Percentiles rank a stretch among this genome's conserved stretches.
phyloP scores from a whole-genome alignment of 2,888 invertebrate species.

The Brenthis daphne region DNA sequence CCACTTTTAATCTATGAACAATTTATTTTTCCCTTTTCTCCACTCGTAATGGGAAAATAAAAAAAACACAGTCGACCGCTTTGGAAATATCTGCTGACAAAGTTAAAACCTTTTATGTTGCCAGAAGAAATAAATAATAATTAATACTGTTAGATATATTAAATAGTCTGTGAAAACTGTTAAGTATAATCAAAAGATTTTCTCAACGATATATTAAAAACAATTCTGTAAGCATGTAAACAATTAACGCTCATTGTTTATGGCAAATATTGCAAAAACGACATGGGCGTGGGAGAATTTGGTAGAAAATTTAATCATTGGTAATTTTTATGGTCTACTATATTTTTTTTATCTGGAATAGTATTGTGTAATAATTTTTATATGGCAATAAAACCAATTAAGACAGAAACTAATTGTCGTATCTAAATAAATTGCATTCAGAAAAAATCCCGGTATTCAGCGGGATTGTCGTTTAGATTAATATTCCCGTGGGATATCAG shows the following conservation, averaged over 20 bases:
- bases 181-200: slow-evolving; percentile 20
- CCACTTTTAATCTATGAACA: no score
- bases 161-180: slow-evolving; percentile 8
- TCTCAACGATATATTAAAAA: slow-evolving; percentile 31
- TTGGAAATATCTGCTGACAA: no score
- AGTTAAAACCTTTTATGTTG: no score
- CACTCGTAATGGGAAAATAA: no score
- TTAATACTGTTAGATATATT: slow-evolving; percentile 3
- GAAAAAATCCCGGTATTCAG: no score
- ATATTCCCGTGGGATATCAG: no score
- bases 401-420: no score
- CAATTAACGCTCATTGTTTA: slow-evolving; percentile 33
- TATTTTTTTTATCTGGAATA: slow-evolving; percentile 8
- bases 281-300: slow-evolving; percentile 24
- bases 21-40: no score
- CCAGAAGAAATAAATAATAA: neutral
- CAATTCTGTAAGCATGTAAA: slow-evolving; percentile 23
- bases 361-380: neutral
- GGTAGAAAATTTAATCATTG: slow-evolving; percentile 14
- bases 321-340: slow-evolving; percentile 13
- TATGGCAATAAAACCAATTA: no score
- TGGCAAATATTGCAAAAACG: slow-evolving; percentile 23
- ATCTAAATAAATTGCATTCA: no score
- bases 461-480: no score
- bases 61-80: no score